Evolutionary conservation across 2,888 invertebrate genomes (phyloP), one percentile per base, ranked within the genome.

Genomic region (Pinctada fucata): DNA sequence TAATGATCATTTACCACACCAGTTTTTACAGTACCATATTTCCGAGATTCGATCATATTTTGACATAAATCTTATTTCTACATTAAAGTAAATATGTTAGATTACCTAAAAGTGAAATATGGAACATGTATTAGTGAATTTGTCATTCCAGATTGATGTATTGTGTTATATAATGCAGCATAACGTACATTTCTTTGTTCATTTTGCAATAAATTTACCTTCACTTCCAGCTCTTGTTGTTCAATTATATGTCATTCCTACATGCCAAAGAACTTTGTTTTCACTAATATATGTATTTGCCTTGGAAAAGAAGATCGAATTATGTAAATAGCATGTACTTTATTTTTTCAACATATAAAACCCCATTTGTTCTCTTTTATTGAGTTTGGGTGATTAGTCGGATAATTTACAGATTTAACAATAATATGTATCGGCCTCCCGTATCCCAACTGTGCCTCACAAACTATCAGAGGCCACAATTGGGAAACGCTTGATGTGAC

Each of bases 181-280:
- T 70, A 70, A 70, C 70, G 70, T 70, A 70, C 70, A 70, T 70
- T 70, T 70, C 51, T 50, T 8, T 52, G 58, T 52, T 52, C 10
- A 52, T 52, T 52, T 52, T 52, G 58, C 58, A 52, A 52, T 52
- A 52, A 52, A 52, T 52, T 10, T 52, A 52, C 10, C 58, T 10
- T 10, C 10, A 52, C 5, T 8, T 8, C 58, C 5, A 52, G 58
- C 6, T 52, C 58, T 52, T 52, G 58, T 5, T 52, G 58, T 10
- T 52, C 58, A 52, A 8, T 52, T 52, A 52, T 10, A 52, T 5
- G 6, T 52, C 58, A 52, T 52, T 52, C 58, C 10, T 52, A 52
- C 58, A 52, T 52, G 10, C 58, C 58, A 52, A 52, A 52, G 58
- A 8, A 8, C 58, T 52, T 8, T 52, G 58, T 52, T 52, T 52